Base-by-base conservation (phyloP, 2,113 vertebrate species). In the Lontra canadensis region DNA sequence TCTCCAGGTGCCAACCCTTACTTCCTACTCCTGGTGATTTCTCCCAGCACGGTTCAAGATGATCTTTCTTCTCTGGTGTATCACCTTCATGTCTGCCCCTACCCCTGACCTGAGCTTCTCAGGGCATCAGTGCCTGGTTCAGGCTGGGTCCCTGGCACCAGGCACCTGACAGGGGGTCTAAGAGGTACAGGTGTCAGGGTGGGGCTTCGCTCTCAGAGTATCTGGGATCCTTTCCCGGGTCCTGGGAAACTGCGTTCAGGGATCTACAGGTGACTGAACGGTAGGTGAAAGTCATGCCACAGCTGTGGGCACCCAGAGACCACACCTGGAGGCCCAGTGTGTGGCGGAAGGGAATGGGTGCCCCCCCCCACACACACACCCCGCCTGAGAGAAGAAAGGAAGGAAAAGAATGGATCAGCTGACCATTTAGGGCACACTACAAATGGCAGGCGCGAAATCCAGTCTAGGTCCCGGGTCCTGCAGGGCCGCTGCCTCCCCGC, bases 331-430 rank as follows among this genome's bases (percentile, higher is more conserved):
- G 81, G 17, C 69, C 1, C 11, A 1, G 55, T 21, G 29, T 36
- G 65, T 25, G 0, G 4, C 1, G 20, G 42, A 44, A 90, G 61
- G 39, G 52, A 47, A 49, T 8, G 42, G 42, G 36, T 3, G 21
- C 6, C 26, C 21, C 29, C 6, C 6, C 4, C 8, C 0, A 13
- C 26, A n/a, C n/a, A n/a, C n/a, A n/a, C 2, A 2, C 63, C 6
- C 3, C 20, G 4, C 14, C 83, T 25, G 2, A 20, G 69, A 76
- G 59, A 2, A 34, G 49, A 31, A 69, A 83, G 78, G 31, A 20
- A 20, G 69, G 47, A 10, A 9, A 63, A 47, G 61, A 21, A 29
- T 49, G 81, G 26, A 25, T 42, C 88, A 6, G n/a, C 21, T 10
- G 79, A 7, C 36, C 44, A 23, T 65, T 7, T 18, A 26, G 57